Base-by-base conservation (phyloP, 2,797 vertebrate species). In the Clarias laeviceps region DNA sequence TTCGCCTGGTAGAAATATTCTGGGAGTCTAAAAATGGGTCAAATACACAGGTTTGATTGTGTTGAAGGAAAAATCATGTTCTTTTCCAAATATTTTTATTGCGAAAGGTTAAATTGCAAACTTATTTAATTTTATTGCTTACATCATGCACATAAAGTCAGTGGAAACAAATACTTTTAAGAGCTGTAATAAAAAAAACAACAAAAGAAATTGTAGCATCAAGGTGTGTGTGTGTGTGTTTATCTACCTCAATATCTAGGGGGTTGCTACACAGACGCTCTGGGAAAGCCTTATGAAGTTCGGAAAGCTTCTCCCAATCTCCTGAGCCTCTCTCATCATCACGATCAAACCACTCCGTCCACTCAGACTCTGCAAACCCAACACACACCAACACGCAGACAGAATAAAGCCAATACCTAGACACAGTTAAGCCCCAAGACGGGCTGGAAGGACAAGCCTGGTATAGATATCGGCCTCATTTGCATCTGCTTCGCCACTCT, bases 311-410 rank as follows among this genome's bases (percentile, higher is more conserved):
- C 93, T 98, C 98, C 94, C 96, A 97, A 85, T 97, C 97, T 91
- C 97, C 97, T 64, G 96, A 94, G 80, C 95, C 96, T 0, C 92
- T 91, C 90, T 94, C 95, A 88, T 95, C 93, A 73, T 97, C 96
- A 34, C 96, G 96, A 91, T 96, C 89, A 83, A 98, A 97, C 97
- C 97, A 99, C 15, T 97, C 96, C 0, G 97, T 97, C 98, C 98
- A 99, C 89, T 97, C 96, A n/a, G 96, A 94, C 89, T 99, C 98
- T 99, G 92, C 0, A 24, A 80, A 50, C 15, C 81, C 77, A 82
- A 88, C 84, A 88, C 68, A 72, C 70, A 88, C 62, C 85, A 56
- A 88, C 57, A 85, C 59, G 83, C 45, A 82, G 37, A 84, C 84
- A 92, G 64, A 88, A 70, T 81, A 86, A 88, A 84, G 80, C 76